Conservation (phyloP, 2,888 invertebrate species). For the Lydus trimaculatus region DNA sequence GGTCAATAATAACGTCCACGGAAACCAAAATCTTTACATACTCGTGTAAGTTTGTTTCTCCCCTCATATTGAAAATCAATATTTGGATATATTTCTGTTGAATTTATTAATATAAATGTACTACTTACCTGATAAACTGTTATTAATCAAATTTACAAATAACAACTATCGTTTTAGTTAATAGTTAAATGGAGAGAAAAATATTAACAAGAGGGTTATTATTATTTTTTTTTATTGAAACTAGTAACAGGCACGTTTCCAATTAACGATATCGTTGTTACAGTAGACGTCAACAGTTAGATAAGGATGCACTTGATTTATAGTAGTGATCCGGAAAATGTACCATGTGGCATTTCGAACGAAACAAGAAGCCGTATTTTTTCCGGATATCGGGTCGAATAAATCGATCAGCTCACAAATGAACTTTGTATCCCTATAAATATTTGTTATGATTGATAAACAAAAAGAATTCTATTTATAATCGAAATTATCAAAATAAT, state of each 20-base stretch:
- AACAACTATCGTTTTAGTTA: neutral
- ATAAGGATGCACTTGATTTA: constrained; percentile 3
- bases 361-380: neutral
- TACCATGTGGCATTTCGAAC: neutral
- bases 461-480: too few relatives aligned
- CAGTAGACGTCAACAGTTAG: neutral
- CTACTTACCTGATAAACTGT: neutral
- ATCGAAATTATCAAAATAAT: too few relatives aligned
- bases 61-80: neutral
- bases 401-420: neutral
- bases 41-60: neutral
- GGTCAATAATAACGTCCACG: neutral
- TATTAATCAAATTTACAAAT: neutral
- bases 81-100: neutral
- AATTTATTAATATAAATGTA: neutral
- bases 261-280: constrained; percentile 3
- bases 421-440: neutral
- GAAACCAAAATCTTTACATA: neutral
- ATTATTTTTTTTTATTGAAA: constrained; percentile 1
- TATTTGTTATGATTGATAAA: neutral
- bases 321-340: neutral
- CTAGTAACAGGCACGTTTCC: neutral
- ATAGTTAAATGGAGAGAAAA: neutral
- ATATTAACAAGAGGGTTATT: neutral
- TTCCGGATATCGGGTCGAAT: neutral